A percentile compares a stretch with the other conserved stretches of the same genome.
Evolutionary conservation across 2,888 invertebrate species (phyloP).

Genomic region (Cepaea hortensis): DNA sequence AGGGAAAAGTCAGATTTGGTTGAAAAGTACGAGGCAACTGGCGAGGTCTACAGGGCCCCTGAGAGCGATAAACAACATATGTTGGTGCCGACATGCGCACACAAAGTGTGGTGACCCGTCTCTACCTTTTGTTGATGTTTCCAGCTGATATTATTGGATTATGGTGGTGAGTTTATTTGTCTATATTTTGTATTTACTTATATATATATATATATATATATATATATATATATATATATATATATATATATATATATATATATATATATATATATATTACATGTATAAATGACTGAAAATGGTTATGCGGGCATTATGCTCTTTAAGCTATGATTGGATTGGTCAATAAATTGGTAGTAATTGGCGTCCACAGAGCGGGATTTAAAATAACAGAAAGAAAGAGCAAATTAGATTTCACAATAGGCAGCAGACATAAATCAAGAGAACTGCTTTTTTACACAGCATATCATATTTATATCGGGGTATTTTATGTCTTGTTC

Average conservation of each 20-base stretch:
- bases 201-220: neutral
- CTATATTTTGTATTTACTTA: neutral
- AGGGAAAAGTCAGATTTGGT: neutral
- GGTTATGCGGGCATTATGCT: too few species aligned
- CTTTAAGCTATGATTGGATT: too few species aligned
- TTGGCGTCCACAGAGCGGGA: too few species aligned
- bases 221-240: slow-evolving; percentile 13
- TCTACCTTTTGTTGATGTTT: slow-evolving; percentile 90
- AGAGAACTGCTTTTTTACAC: too few species aligned
- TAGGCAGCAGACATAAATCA: too few species aligned
- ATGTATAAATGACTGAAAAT: too few species aligned
- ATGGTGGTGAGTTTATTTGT: slow-evolving; percentile 86
- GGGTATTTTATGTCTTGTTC: too few species aligned
- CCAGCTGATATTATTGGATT: slow-evolving; percentile 86
- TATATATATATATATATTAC: slow-evolving; percentile 12
- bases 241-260: slow-evolving; percentile 19
- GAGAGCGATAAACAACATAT: neutral
- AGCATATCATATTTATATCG: too few species aligned
- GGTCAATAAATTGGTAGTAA: too few species aligned
- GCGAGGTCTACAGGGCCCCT: neutral
- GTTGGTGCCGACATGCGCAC: slow-evolving; percentile 72
- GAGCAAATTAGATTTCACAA: too few species aligned
- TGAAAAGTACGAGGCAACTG: neutral
- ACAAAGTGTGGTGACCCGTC: slow-evolving; percentile 88
- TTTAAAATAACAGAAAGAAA: too few species aligned